Evolutionary conservation across 2,888 invertebrate genomes (phyloP).

Genomic region (Scrobipalpa costella): DNA sequence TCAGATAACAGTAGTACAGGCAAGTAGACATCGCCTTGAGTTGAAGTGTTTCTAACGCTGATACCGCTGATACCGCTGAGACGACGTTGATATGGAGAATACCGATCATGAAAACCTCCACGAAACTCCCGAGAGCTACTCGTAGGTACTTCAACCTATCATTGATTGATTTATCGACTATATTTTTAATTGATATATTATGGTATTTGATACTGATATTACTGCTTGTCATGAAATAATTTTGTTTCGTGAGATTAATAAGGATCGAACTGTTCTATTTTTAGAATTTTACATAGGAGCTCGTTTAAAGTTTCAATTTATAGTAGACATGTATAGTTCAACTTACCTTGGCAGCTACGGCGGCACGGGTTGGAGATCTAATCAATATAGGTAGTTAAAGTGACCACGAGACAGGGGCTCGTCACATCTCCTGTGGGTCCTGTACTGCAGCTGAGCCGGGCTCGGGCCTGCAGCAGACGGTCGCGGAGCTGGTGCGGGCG

Average conservation of each 20-base stretch:
- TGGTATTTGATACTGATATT: not conserved
- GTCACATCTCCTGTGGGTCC: too few species aligned
- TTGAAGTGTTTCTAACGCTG: not conserved
- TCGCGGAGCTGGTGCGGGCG: not conserved
- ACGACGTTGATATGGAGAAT: too few species aligned
- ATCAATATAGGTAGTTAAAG: not conserved
- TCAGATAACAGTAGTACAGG: not conserved
- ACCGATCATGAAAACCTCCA: not conserved
- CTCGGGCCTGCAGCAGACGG: not conserved
- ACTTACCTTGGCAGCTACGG: not conserved
- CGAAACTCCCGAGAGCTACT: not conserved
- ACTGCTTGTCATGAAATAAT: not conserved
- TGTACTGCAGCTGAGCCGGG: too few species aligned
- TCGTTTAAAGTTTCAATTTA: not conserved
- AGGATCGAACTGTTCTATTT: not conserved
- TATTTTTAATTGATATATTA: not conserved
- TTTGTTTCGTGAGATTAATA: not conserved
- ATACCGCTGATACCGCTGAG: not conserved
- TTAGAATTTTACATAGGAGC: not conserved
- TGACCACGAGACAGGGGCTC: too few species aligned
- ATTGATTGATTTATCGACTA: not conserved
- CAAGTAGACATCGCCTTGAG: not conserved
- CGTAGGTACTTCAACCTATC: not conserved
- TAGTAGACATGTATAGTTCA: not conserved
- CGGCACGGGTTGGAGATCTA: not conserved